phyloP scores from a whole-genome alignment of 2,888 invertebrate species.

The Andrena camellia region DNA sequence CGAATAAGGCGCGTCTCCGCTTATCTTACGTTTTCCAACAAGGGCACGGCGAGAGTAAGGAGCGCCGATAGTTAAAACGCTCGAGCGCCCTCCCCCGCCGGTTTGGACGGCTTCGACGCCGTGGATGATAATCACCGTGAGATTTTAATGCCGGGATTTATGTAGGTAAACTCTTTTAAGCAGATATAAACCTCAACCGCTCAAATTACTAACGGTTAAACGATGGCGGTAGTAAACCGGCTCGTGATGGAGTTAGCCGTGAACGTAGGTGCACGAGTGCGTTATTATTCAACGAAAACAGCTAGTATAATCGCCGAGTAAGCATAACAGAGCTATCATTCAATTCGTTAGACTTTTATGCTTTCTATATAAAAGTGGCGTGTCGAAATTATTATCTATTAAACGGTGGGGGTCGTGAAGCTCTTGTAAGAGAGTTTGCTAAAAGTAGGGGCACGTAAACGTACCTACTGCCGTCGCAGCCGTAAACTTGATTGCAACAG shows the following conservation, averaged over 20 bases:
- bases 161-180: slow-evolving; percentile 26
- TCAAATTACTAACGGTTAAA: slow-evolving; percentile 10
- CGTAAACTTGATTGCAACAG: not conserved
- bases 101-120: slow-evolving; percentile 11
- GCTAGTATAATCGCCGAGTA: not conserved
- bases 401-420: not conserved
- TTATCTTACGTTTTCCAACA: slow-evolving; percentile 70
- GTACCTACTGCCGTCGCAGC: not conserved
- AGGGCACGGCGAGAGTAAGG: not conserved
- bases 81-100: not conserved
- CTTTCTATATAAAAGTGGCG: not conserved
- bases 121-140: slow-evolving; percentile 13
- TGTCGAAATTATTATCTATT: not conserved
- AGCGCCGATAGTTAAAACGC: slow-evolving; percentile 37
- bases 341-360: not conserved
- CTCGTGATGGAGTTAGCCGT: not conserved
- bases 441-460: not conserved
- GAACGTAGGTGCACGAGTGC: not conserved
- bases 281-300: not conserved
- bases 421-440: not conserved
- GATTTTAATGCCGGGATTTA: slow-evolving; percentile 45
- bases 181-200: not conserved
- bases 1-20: slow-evolving; percentile 72
- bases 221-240: not conserved
- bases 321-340: not conserved